Evolutionary conservation across 2,797 vertebrate genomes (phyloP).

Genomic region (Hylomyscus alleni): DNA sequence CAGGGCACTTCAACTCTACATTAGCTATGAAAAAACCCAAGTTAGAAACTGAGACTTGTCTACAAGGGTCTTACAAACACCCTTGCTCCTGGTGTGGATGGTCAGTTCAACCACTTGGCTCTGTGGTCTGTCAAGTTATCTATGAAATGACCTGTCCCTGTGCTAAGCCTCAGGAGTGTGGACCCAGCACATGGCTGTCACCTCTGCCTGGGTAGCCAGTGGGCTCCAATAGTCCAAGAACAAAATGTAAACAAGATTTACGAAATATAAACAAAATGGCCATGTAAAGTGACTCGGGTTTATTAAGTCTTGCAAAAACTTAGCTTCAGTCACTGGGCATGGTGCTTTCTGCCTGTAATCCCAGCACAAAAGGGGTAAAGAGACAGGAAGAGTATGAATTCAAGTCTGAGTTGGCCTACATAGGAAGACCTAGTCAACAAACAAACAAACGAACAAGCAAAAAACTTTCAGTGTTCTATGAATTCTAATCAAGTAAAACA

Average conservation of each 20-base stretch:
- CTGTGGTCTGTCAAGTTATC: neutral
- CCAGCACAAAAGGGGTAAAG: neutral
- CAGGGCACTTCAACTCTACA: neutral
- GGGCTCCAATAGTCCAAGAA: neutral
- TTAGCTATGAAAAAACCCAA: slow-evolving; percentile 7
- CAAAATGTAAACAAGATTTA: slow-evolving; percentile 38
- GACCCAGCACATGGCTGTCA: neutral
- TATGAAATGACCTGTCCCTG: accelerated
- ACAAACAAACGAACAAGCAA: neutral
- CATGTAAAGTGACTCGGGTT: neutral
- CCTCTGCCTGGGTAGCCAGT: neutral
- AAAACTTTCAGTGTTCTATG: neutral
- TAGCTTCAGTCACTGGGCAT: neutral
- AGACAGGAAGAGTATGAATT: neutral
- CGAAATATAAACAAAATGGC: slow-evolving; percentile 7
- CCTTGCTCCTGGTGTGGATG: neutral
- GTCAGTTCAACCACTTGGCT: neutral
- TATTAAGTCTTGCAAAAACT: slow-evolving; percentile 15
- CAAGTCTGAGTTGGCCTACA: neutral
- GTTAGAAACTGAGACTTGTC: neutral
- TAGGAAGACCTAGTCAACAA: neutral
- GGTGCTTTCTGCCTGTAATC: neutral
- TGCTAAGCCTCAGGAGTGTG: neutral
- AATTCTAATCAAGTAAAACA: neutral
- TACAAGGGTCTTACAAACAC: neutral